phyloP scores from a whole-genome alignment of 2,888 invertebrate genomes.

The Drosophila longiperda region DNA sequence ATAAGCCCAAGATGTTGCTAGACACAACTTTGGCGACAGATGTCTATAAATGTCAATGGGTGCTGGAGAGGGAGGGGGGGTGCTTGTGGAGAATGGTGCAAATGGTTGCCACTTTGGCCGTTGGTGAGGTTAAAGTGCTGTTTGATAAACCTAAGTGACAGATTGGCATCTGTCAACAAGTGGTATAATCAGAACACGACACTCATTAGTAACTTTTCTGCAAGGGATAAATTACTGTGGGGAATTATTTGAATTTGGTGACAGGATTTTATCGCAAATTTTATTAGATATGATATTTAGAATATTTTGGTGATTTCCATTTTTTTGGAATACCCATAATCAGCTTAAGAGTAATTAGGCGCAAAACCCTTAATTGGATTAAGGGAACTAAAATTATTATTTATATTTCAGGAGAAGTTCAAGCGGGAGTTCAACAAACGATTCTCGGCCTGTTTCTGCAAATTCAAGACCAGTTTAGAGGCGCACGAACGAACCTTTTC shows the following conservation, averaged over 20 bases:
- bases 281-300: neutral
- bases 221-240: neutral
- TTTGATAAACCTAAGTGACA: conserved; percentile 39
- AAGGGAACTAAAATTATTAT: neutral
- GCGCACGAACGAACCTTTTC: conserved; percentile 83
- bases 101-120: conserved; percentile 28
- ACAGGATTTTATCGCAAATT: neutral
- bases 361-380: neutral
- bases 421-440: conserved; percentile 91
- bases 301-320: neutral
- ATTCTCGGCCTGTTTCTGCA: conserved; percentile 87
- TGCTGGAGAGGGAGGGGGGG: neutral
- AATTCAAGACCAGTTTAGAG: conserved; percentile 80
- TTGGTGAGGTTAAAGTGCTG: conserved; percentile 1
- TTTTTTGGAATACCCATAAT: neutral
- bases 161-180: conserved; percentile 35
- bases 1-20: conserved; percentile 24
- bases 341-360: neutral
- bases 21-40: conserved; percentile 60
- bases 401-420: conserved; percentile 89
- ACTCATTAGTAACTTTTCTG: conserved; percentile 47
- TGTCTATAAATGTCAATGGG: conserved; percentile 34
- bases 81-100: neutral
- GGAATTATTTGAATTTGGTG: neutral
- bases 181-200: conserved; percentile 38